Conservation (phyloP, 2,888 invertebrate species). For the Hololepta plana region DNA sequence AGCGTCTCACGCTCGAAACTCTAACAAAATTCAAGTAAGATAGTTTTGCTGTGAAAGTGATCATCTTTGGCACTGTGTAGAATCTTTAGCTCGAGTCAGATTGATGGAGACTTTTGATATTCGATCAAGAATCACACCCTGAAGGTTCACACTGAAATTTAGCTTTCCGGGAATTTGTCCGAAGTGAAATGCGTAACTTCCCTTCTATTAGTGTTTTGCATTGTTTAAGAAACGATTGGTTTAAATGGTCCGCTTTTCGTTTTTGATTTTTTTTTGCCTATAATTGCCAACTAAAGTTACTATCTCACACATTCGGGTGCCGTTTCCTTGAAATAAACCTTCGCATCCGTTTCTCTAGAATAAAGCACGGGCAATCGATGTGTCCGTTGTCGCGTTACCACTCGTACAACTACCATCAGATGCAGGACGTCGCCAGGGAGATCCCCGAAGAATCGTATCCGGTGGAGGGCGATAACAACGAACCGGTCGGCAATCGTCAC, state of each 20-base stretch:
- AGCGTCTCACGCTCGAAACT: too few relatives aligned
- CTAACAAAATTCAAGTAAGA: too few relatives aligned
- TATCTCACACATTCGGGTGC: too few relatives aligned
- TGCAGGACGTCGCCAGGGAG: constrained; percentile 23
- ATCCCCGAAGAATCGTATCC: constrained; percentile 19
- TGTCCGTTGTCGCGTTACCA: constrained; percentile 21
- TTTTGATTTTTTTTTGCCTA: too few relatives aligned
- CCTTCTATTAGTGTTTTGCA: too few relatives aligned
- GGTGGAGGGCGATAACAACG: constrained; percentile 3
- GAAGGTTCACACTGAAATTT: constrained; percentile 5
- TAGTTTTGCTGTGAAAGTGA: too few relatives aligned
- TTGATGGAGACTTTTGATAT: constrained; percentile 7
- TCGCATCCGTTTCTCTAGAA: too few relatives aligned
- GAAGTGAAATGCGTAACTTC: neutral
- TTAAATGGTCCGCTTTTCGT: too few relatives aligned
- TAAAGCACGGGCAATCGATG: constrained; percentile 11
- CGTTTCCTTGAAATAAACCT: too few relatives aligned
- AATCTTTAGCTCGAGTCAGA: constrained; percentile 5
- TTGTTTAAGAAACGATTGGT: too few relatives aligned
- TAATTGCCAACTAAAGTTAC: too few relatives aligned
- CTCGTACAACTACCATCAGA: constrained; percentile 21
- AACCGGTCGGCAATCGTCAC: too few relatives aligned
- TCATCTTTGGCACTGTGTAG: constrained; percentile 6
- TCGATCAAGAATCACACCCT: constrained; percentile 4
- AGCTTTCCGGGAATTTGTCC: constrained; percentile 1